These are phyloP conservation scores for Epinephelus coioides DNA, from an alignment of 2,797 vertebrate genomes.

Conservation along the genomic window DNA sequence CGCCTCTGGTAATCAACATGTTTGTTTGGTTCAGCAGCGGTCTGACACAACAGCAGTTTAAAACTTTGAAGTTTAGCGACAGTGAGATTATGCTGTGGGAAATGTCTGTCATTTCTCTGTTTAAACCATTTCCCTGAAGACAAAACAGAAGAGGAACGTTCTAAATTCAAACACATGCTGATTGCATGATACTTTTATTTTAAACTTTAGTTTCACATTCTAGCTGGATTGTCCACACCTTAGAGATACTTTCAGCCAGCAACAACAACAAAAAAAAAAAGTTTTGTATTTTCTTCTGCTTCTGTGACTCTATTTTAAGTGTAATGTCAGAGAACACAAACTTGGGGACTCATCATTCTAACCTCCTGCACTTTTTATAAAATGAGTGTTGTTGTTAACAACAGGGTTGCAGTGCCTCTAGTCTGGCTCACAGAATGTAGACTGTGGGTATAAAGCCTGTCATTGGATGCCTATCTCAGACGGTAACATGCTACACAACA, in stretches of 20 bases:
- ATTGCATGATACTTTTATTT: background rate
- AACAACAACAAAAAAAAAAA: too few relatives aligned
- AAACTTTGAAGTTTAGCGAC: background rate
- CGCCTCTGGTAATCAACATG: too few relatives aligned
- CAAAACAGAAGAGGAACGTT: background rate
- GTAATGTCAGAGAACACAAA: background rate
- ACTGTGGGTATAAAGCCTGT: too few relatives aligned
- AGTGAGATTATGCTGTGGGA: background rate
- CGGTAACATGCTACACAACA: too few relatives aligned
- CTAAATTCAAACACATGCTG: background rate
- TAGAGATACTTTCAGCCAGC: too few relatives aligned
- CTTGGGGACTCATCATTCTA: background rate
- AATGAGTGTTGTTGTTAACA: conserved; percentile 4
- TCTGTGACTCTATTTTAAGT: too few relatives aligned
- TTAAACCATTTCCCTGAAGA: background rate
- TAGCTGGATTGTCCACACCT: too few relatives aligned
- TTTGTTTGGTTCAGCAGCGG: too few relatives aligned
- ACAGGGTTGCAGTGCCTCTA: conserved; percentile 2
- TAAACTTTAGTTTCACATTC: too few relatives aligned
- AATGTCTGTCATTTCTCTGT: conserved; percentile 3
- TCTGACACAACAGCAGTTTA: conserved; percentile 5
- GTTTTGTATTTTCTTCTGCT: too few relatives aligned
- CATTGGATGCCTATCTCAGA: too few relatives aligned
- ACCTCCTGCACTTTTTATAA: background rate
- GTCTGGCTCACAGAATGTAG: too few relatives aligned